Conservation (phyloP, 2,113 vertebrate genomes). For the Cryptotis parvus region DNA sequence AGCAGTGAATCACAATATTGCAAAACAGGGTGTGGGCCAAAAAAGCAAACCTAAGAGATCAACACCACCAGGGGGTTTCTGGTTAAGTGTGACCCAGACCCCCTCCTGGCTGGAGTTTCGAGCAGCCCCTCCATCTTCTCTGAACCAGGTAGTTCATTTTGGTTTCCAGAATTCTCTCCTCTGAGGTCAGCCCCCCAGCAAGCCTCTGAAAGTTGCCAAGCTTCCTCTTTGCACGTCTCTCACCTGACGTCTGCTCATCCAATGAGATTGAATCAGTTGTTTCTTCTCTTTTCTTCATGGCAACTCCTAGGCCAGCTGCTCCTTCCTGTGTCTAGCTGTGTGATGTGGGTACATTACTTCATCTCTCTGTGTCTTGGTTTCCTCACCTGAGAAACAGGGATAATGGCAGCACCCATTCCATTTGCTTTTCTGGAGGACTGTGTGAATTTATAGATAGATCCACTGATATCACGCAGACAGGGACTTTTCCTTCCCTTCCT, state of each 20-base stretch:
- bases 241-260: neutral
- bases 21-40: neutral
- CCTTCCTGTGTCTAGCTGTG: neutral
- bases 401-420: neutral
- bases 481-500: too few species aligned
- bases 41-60: neutral
- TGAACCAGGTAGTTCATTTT: neutral
- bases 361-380: slow-evolving; percentile 6
- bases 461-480: neutral
- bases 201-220: neutral
- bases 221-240: slow-evolving; percentile 2
- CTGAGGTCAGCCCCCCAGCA: neutral
- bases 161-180: neutral
- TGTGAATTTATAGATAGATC: neutral
- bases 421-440: neutral
- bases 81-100: neutral
- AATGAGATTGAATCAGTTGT: neutral
- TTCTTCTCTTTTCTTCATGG: neutral
- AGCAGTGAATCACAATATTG: neutral
- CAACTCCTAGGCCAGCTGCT: neutral
- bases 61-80: neutral
- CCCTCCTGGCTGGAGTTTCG: neutral
- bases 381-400: slow-evolving; percentile 21
- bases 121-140: neutral
- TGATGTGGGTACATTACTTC: neutral